Base-by-base conservation (phyloP, 2,888 invertebrate genomes). In the Anaspis maculata region DNA sequence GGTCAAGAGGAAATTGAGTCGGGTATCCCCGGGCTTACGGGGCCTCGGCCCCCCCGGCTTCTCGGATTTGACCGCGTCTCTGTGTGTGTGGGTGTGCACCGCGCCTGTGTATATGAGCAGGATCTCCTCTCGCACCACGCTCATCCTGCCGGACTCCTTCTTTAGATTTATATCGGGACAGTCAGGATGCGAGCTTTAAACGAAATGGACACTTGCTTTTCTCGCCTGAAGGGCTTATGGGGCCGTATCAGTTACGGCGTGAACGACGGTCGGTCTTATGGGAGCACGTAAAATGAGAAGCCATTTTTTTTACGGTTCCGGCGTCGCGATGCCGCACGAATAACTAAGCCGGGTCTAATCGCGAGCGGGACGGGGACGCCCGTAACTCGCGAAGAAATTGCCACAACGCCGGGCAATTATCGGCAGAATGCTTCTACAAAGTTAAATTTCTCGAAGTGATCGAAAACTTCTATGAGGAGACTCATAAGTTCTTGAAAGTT, bases 151-250 rank as follows among this genome's bases (percentile, higher is more conserved):
- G n/a, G n/a, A n/a, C n/a, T n/a, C n/a, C n/a, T n/a, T n/a, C n/a
- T n/a, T n/a, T n/a, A n/a, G 54, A 54, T 54, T 54, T 51, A 54
- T 54, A 52, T 52, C 52, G 40, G 46, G 40, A 40, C 25, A 32
- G 43, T 46, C 41, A 45, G 48, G 48, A 48, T 45, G 44, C 44
- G 42, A 41, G 41, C 32, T 38, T 44, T 40, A 45, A 48, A 46
- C 45, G 44, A 42, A 48, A 49, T 48, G 48, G 50, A 49, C 49
- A 44, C 46, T 41, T 42, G 44, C 42, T 46, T 45, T 45, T 44
- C 44, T 44, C 41, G 43, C 44, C 34, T 34, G 34, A 24, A 33
- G 32, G 42, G 46, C 38, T 48, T 34, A 35, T 29, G 28, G 32
- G 25, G 30, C 24, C 31, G 31, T 36, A 36, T 36, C 35, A 36